Base-by-base conservation (phyloP, 2,888 invertebrate species). In the Uloborus plumipes region DNA sequence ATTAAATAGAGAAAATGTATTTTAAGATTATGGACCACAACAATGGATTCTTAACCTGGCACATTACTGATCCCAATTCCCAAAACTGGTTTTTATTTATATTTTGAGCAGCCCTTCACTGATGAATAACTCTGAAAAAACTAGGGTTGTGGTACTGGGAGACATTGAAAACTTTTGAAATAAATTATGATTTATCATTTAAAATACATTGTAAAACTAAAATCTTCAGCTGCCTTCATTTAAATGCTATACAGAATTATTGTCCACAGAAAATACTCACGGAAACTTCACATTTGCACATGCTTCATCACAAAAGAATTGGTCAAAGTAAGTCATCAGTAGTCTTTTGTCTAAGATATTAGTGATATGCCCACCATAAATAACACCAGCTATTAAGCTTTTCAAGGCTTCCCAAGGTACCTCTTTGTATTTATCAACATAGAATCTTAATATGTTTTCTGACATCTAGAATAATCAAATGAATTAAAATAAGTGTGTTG, bases 371-470 rank as follows among this genome's bases (percentile, higher is more conserved):
- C 96, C 96, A 50, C 96, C 96, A 88, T 96, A 96, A 90, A 94
- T 95, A 85, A 96, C 94, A 86, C 94, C 95, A 0, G 95, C 94
- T 88, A 96, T 94, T 83, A 96, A 90, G 89, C 95, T 96, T 86
- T 95, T 95, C 66, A 96, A 89, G 0, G 96, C 95, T 87, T 95
- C 95, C 95, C 95, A 96, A 0, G 96, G 96, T 0, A 95, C 95
- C 16, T 93, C 93, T n/a, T 93, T 92, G 89, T 96, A 96, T 87
- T 95, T 95, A 87, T 95, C 94, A 73, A 96, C 89, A 88, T 96
- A 96, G 72, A 94, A 93, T 18, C 93, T 92, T n/a, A 97, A 89
- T 14, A 96, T 89, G 88, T 94, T 94, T 89, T 95, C 95, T 0
- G 96, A 95, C 0, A 94, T 92, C 93, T 93, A 86, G 0, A 76